These are phyloP conservation scores for Helicoverpa assulta DNA, from an alignment of 2,888 invertebrate species.

Conservation along the genomic window DNA sequence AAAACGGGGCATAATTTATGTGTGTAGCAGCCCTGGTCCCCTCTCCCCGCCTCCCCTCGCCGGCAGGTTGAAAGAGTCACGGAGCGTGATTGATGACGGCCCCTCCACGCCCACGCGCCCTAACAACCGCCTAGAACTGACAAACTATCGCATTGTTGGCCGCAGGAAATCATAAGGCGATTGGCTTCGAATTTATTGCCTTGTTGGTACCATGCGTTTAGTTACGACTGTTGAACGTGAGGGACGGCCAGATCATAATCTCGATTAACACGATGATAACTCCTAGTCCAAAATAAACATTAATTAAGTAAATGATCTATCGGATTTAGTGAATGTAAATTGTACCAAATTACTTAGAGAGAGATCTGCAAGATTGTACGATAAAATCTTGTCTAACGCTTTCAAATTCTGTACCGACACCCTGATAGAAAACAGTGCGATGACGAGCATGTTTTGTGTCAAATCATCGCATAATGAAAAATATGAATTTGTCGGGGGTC, in stretches of 20 bases:
- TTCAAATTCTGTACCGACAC: slow-evolving; percentile 68
- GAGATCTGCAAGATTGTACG: background rate
- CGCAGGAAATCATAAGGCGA: slow-evolving; percentile 82
- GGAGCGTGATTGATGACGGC: slow-evolving; percentile 87
- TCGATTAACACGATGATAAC: slow-evolving; percentile 65
- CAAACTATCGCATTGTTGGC: slow-evolving; percentile 83
- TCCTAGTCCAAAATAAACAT: slow-evolving; percentile 52
- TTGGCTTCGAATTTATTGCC: slow-evolving; percentile 78
- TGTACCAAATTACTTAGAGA: slow-evolving; percentile 18
- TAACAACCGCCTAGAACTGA: slow-evolving; percentile 85
- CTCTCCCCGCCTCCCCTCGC: slow-evolving; percentile 61
- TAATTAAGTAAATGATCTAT: slow-evolving; percentile 44
- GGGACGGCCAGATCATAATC: slow-evolving; percentile 64
- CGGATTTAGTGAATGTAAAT: slow-evolving; percentile 26
- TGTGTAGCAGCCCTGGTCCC: slow-evolving; percentile 78
- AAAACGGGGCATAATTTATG: slow-evolving; percentile 86
- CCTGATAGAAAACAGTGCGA: slow-evolving; percentile 79
- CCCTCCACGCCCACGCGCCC: slow-evolving; percentile 80
- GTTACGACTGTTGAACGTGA: slow-evolving; percentile 66
- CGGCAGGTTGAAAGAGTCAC: slow-evolving; percentile 90
- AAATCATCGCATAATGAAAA: slow-evolving; percentile 85
- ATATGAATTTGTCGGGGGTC: slow-evolving; percentile 79
- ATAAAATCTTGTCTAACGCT: slow-evolving; percentile 60
- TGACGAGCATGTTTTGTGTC: slow-evolving; percentile 83
- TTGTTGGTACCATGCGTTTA: slow-evolving; percentile 66